A percentile compares a stretch with the other conserved stretches of the same genome.
These are phyloP conservation scores for Semicossyphus pulcher DNA, from an alignment of 2,113 vertebrate species.

Conservation along the genomic window DNA sequence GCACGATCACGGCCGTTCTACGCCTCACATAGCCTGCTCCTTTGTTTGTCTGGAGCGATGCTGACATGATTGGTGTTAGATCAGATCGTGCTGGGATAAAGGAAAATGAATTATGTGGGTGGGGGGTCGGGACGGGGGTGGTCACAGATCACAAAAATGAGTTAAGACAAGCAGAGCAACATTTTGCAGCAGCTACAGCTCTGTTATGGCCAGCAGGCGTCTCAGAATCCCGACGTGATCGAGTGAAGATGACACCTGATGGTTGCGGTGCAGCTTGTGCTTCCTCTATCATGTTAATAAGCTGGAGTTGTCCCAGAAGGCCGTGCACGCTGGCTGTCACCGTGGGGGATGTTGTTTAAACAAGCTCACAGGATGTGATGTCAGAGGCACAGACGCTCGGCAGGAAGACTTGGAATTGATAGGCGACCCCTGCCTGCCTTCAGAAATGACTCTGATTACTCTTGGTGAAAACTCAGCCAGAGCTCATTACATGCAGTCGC, in stretches of 20 bases:
- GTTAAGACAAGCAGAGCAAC: slow-evolving; percentile 19
- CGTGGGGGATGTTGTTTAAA: slow-evolving; percentile 11
- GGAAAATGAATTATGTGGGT: not conserved
- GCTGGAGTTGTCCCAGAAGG: slow-evolving; percentile 1
- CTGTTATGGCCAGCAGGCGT: slow-evolving; percentile 31
- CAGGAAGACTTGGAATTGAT: slow-evolving; percentile 38
- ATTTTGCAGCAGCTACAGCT: slow-evolving; percentile 2
- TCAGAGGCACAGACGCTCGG: slow-evolving; percentile 25
- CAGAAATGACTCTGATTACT: slow-evolving; percentile 34
- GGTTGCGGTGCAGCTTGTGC: slow-evolving; percentile 32
- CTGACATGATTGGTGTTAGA: slow-evolving; percentile 10
- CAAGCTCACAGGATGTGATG: slow-evolving; percentile 53
- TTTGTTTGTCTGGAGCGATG: not conserved
- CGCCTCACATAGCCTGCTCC: slow-evolving; percentile 1
- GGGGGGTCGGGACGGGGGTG: not conserved
- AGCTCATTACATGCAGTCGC: slow-evolving; percentile 34
- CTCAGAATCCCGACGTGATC: slow-evolving; percentile 4
- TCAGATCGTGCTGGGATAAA: slow-evolving; percentile 11
- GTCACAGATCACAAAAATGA: slow-evolving; percentile 25
- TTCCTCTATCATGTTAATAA: slow-evolving; percentile 31
- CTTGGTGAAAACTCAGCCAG: slow-evolving; percentile 23
- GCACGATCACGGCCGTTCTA: not conserved
- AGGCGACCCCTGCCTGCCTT: slow-evolving; percentile 17
- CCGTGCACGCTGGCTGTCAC: slow-evolving; percentile 2
- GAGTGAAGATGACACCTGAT: slow-evolving; percentile 53